Evolutionary conservation across 1,140 invertebrate genomes (phyloP), one percentile per base, ranked within the genome.

Genomic region (Lepidurus packardi): DNA sequence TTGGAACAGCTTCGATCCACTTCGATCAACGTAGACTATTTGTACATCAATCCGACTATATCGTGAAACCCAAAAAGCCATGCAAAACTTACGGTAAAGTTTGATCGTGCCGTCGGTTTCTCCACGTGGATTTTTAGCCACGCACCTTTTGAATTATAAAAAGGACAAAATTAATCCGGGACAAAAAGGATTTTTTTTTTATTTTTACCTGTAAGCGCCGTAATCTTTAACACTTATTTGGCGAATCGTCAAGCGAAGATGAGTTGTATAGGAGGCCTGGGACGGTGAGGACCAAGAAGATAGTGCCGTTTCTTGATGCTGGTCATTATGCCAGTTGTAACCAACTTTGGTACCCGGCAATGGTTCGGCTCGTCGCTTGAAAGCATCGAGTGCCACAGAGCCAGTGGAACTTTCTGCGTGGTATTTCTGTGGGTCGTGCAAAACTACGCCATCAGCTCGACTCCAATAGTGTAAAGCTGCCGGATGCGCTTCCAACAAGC

Each of bases 391-490:
- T 16, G 53, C 53, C 53, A 65, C 24, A 24, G 34, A 8, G 1
- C 44, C 34, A 16, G 78, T 25, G 16, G 78, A 73, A 77, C 91
- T 91, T 42, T 87, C 85, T 7, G 86, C 85, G 78, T 90, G 90
- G 84, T 94, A 95, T 85, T 95, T 95, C 24, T 85, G 83, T 43
- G 90, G 92, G 81, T 94, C 93, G 81, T 94, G 92, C 75, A 96
- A 94, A 93, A 95, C 95, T 82, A 92, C 89, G 2, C 92, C 92
- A 81, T 93, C 92, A 81, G 94, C 93, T 75, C 92, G 86, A 0
- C 92, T 94, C 95, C 95, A 97, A 84, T 95, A 96, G 86, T 96
- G 96, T 34, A 96, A 88, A 9, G 94, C 95, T 7, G 91, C 93
- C 7, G 95, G 94, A 86, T 95, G 92, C 9, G 94, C 94, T 85